Base-by-base conservation (phyloP, 2,797 vertebrate genomes). In the Momotus momota region DNA sequence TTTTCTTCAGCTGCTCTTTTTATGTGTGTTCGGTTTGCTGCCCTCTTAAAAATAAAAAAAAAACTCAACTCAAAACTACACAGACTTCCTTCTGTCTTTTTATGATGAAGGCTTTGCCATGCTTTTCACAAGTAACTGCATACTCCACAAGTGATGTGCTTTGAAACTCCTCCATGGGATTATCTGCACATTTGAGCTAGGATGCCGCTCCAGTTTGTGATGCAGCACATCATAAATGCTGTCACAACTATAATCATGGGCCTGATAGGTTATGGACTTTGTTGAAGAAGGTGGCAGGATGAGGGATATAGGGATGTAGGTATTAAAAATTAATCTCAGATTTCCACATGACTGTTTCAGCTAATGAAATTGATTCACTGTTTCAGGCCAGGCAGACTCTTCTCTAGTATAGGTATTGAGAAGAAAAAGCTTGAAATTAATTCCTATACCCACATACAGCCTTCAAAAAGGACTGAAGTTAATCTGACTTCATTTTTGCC, bases 251-350 rank as follows among this genome's bases (percentile, higher is more conserved):
- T 55, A 17, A 60, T 31, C 7, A 9, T 1, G 2, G 40, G 79
- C 54, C 31, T 38, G 40, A 54, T 2, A 40, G 21, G 41, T 65
- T 31, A 86, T 7, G 43, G 79, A 48, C 62, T 80, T 51, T 72
- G 51, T 26, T 65, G 84, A 91, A 48, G 21, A 48, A 65, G 40
- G 67, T 22, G 35, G 55, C 69, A 90, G 46, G 64, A 92, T 3
- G 2, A 70, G 33, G 38, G 60, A 91, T 14, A 33, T 18, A 43
- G 52, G 2, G 3, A 81, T 55, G 46, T 19, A 58, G 54, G 40
- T 51, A 95, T 73, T 88, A 93, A 91, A 81, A n/a, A 72, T 81
- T 86, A 81, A 77, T 73, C 70, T 86, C 85, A 49, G 60, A 80
- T 90, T 93, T 90, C 48, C 67, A 81, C 35, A 61, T 17, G 66